Percentiles rank a stretch among this genome's conserved stretches.
Conservation (phyloP, 2,113 vertebrate species). For the Varanus komodoensis region DNA sequence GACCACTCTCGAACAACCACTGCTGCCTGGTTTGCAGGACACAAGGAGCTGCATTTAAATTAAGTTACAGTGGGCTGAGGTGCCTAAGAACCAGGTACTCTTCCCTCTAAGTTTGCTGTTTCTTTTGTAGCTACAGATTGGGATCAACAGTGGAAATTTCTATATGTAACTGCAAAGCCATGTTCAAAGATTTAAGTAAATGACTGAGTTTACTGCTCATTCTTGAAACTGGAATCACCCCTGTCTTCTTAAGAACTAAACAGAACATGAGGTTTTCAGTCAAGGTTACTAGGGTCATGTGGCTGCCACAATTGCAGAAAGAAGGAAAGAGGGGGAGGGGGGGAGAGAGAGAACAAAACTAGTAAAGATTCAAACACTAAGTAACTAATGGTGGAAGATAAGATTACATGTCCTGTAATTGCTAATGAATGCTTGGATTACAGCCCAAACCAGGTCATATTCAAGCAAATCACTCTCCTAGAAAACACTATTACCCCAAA, state of each 20-base stretch:
- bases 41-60: too few species aligned
- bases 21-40: too few species aligned
- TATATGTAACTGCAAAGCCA: not conserved
- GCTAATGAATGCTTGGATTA: constrained; percentile 4
- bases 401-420: not conserved
- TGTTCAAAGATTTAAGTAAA: not conserved
- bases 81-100: not conserved
- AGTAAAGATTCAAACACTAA: not conserved
- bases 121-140: not conserved
- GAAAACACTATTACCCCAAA: not conserved
- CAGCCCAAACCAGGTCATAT: constrained; percentile 7
- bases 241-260: not conserved
- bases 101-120: not conserved
- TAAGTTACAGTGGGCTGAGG: too few species aligned
- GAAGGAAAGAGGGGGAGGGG: too few species aligned
- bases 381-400: not conserved
- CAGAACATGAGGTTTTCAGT: not conserved
- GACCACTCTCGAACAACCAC: too few species aligned
- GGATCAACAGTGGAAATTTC: not conserved
- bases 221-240: not conserved
- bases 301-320: not conserved
- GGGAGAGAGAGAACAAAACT: not conserved
- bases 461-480: not conserved
- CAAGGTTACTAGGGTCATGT: not conserved
- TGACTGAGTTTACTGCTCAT: too few species aligned